phyloP scores from a whole-genome alignment of 2,113 vertebrate species.

The Poicephalus gulielmi region DNA sequence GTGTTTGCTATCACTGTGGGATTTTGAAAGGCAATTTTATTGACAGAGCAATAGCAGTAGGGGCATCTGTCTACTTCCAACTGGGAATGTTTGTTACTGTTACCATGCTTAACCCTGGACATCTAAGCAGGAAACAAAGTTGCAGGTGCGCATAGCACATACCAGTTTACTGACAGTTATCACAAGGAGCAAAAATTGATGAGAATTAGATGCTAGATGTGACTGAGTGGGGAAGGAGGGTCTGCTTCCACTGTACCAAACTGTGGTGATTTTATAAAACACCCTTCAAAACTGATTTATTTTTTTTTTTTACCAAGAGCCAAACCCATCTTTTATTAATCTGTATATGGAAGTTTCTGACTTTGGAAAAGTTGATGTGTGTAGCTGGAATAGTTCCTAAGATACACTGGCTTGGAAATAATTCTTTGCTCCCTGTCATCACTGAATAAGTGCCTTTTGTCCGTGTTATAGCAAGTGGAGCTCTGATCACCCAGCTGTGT shows the following conservation, averaged over 20 bases:
- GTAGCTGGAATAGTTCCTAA: slow-evolving; percentile 26
- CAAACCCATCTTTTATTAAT: slow-evolving; percentile 1
- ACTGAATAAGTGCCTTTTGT: background rate
- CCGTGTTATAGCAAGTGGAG: background rate
- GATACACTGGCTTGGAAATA: background rate
- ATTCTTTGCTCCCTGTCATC: background rate
- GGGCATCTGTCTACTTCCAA: background rate
- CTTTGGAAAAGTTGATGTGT: slow-evolving; percentile 9
- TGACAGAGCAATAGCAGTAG: background rate
- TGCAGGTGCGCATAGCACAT: background rate
- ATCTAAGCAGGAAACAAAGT: background rate
- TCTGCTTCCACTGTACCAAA: background rate
- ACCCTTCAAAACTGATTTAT: background rate
- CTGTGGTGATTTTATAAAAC: background rate
- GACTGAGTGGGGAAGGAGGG: background rate
- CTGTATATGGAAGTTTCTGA: background rate
- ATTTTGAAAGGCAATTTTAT: background rate
- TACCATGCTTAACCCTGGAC: accelerated
- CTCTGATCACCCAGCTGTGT: background rate
- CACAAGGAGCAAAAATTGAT: background rate
- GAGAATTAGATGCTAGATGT: background rate
- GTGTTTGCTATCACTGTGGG: background rate
- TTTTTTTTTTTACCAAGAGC: background rate
- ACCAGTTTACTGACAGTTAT: background rate
- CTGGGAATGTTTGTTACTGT: background rate